Evolutionary conservation across 2,888 invertebrate species (phyloP).

Genomic region (Epinotia bilunana): DNA sequence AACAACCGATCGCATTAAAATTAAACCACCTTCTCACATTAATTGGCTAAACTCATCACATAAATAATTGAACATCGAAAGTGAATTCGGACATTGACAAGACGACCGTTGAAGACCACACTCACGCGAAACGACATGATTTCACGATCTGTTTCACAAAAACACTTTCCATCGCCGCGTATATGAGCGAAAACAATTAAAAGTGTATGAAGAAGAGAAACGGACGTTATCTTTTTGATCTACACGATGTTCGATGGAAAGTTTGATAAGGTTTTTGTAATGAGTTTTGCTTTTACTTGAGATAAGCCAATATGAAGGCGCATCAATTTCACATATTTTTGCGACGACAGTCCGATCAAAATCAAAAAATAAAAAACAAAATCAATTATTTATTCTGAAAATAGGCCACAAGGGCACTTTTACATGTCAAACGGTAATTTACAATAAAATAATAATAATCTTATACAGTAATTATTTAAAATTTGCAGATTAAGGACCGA

Average conservation of each 20-base stretch:
- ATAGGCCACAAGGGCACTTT: too few relatives aligned
- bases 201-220: slow-evolving; percentile 58
- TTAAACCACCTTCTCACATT: too few relatives aligned
- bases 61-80: slow-evolving; percentile 14
- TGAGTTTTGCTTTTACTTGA: slow-evolving; percentile 59
- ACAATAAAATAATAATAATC: too few relatives aligned
- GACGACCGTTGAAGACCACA: slow-evolving; percentile 1
- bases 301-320: slow-evolving; percentile 45
- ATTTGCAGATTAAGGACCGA: too few relatives aligned
- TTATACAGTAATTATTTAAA: too few relatives aligned
- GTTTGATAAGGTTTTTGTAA: slow-evolving; percentile 57
- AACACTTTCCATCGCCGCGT: slow-evolving; percentile 62
- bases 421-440: too few relatives aligned
- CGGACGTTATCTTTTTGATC: slow-evolving; percentile 46
- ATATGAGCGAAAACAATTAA: slow-evolving; percentile 60
- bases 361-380: too few relatives aligned
- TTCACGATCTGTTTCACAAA: slow-evolving; percentile 39
- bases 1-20: too few relatives aligned
- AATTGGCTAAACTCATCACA: not conserved
- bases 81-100: slow-evolving; percentile 22
- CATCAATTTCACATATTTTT: not conserved
- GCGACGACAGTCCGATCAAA: too few relatives aligned
- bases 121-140: slow-evolving; percentile 14
- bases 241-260: slow-evolving; percentile 57
- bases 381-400: too few relatives aligned